phyloP scores from a whole-genome alignment of 2,797 vertebrate species.

The Pseudomugil gertrudae region DNA sequence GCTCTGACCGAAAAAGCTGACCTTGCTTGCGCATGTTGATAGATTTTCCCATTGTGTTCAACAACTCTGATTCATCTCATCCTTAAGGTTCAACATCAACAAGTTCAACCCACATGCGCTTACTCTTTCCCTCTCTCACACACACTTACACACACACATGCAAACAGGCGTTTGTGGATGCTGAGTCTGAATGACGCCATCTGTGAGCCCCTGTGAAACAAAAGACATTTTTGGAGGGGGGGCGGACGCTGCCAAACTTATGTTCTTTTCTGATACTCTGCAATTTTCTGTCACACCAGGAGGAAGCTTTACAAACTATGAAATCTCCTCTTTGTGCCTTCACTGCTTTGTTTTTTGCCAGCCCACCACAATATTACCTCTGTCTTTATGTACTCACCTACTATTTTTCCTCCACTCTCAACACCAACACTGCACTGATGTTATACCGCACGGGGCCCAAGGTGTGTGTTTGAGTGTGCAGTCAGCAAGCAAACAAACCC shows the following conservation, averaged over 20 bases:
- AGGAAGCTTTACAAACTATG: constrained; percentile 23
- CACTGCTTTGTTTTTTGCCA: constrained; percentile 8
- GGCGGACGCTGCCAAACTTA: constrained; percentile 49
- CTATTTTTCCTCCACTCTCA: constrained; percentile 2
- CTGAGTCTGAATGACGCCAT: constrained; percentile 74
- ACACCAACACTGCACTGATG: constrained; percentile 22
- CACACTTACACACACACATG: background rate
- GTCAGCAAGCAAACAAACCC: constrained; percentile 58
- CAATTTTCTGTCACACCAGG: constrained; percentile 38
- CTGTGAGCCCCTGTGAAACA: constrained; percentile 72
- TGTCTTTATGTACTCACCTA: background rate
- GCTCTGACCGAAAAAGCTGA: constrained; percentile 20
- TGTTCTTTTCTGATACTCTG: constrained; percentile 36
- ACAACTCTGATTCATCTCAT: constrained; percentile 30
- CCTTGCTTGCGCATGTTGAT: constrained; percentile 48
- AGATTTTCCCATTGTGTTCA: constrained; percentile 47
- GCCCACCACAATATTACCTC: background rate
- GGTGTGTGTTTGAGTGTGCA: constrained; percentile 47
- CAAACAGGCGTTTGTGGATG: constrained; percentile 9
- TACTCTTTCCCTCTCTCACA: background rate
- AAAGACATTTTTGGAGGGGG: constrained; percentile 57
- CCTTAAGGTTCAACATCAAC: constrained; percentile 36
- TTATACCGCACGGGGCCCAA: constrained; percentile 35
- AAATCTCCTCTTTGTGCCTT: constrained; percentile 18
- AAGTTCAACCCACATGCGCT: constrained; percentile 24